Evolutionary conservation across 2,888 invertebrate genomes (phyloP).

Genomic region (Orthosia gothica): DNA sequence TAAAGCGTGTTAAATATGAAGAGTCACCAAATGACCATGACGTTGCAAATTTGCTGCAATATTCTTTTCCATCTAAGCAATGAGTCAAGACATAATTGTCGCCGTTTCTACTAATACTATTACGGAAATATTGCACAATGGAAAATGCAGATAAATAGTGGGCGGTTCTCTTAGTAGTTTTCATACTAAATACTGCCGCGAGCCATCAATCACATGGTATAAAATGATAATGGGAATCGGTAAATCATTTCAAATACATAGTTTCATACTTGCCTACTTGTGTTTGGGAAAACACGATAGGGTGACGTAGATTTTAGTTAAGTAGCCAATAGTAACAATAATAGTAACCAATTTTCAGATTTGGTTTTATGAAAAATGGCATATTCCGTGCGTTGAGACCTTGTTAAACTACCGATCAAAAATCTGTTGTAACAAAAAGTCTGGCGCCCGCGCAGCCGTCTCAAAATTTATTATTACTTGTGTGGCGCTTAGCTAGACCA

Average conservation of each 20-base stretch:
- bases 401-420: too few relatives aligned
- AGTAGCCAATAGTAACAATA: too few relatives aligned
- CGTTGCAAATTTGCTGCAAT: not conserved
- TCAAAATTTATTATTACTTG: too few relatives aligned
- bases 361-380: not conserved
- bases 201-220: conserved; percentile 53
- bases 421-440: too few relatives aligned
- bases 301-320: conserved; percentile 19
- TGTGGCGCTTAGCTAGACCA: too few relatives aligned
- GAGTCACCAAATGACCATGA: conserved; percentile 10
- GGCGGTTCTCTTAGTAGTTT: conserved; percentile 38
- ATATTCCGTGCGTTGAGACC: not conserved
- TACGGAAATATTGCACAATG: conserved; percentile 56
- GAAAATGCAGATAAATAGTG: conserved; percentile 38
- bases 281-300: conserved; percentile 51
- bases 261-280: conserved; percentile 11
- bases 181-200: conserved; percentile 29
- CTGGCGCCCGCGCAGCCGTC: too few relatives aligned
- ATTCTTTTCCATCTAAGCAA: conserved; percentile 25
- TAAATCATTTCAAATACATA: conserved; percentile 52
- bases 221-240: conserved; percentile 54
- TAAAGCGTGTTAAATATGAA: too few relatives aligned
- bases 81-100: conserved; percentile 51
- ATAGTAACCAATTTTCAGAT: not conserved
- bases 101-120: conserved; percentile 47